Conservation (phyloP, 2,113 vertebrate species). For the Leucopsar rothschildi region DNA sequence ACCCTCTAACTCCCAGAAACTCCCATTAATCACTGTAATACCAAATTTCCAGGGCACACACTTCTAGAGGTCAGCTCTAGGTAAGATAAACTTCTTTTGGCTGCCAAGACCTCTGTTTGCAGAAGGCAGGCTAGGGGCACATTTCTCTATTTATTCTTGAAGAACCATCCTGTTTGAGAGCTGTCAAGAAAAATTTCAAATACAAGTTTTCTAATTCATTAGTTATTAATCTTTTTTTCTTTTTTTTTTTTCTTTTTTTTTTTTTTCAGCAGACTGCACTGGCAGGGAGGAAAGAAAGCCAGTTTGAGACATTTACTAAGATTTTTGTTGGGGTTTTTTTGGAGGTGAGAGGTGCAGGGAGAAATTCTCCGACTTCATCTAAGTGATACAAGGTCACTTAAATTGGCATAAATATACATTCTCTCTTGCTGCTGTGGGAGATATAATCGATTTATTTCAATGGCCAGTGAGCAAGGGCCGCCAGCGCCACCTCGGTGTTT, state of each 20-base stretch:
- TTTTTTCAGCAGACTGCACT: neutral
- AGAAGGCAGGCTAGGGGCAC: neutral
- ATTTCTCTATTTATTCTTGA: constrained; percentile 33
- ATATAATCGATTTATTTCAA: neutral
- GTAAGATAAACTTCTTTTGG: constrained; percentile 9
- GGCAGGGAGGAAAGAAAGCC: neutral
- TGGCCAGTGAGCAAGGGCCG: neutral
- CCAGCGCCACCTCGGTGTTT: neutral
- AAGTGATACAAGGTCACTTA: neutral
- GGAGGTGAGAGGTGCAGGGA: neutral
- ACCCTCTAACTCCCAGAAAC: neutral
- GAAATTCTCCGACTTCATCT: neutral
- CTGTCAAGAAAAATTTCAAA: constrained; percentile 38
- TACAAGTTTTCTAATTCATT: constrained; percentile 48
- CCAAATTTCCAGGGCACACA: neutral
- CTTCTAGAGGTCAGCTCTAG: neutral
- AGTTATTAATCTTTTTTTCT: neutral
- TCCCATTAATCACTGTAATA: neutral
- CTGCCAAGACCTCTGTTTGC: neutral
- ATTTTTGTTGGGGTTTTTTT: neutral
- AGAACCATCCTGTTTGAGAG: constrained; percentile 21
- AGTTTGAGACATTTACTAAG: neutral
- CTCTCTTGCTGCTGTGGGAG: neutral
- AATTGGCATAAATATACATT: neutral
- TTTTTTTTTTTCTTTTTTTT: neutral